These are phyloP conservation scores for Emberiza fucata DNA, from an alignment of 2,113 vertebrate genomes.

Conservation along the genomic window DNA sequence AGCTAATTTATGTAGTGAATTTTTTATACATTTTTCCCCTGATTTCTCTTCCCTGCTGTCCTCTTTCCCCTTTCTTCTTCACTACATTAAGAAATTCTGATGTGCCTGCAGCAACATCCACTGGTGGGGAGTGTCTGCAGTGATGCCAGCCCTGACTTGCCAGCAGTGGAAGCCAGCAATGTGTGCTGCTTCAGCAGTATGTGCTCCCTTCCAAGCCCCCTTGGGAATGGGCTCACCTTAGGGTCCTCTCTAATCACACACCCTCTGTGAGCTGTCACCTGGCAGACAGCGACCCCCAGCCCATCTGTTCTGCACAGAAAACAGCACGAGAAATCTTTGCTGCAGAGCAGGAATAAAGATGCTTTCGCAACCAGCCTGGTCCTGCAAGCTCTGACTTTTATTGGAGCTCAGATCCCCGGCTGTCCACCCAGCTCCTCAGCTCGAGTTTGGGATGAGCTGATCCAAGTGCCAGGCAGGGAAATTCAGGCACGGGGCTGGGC, in stretches of 20 bases:
- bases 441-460: not conserved
- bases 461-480: not conserved
- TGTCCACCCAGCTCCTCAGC: fast-evolving
- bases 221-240: not conserved
- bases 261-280: constrained; percentile 12
- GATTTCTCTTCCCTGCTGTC: constrained; percentile 72
- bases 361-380: not conserved
- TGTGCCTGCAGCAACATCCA: constrained; percentile 70
- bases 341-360: not conserved
- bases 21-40: constrained; percentile 63
- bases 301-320: not conserved
- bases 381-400: not conserved
- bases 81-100: constrained; percentile 64
- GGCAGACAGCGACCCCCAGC: not conserved
- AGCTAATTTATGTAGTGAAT: constrained; percentile 73
- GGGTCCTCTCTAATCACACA: constrained; percentile 37
- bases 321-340: not conserved
- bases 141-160: constrained; percentile 18
- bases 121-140: constrained; percentile 27
- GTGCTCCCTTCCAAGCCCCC: not conserved
- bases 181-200: not conserved
- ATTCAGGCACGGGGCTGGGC: not conserved
- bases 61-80: constrained; percentile 62
- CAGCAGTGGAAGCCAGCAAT: not conserved
- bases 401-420: not conserved